These are phyloP conservation scores for Caracal caracal DNA, from an alignment of 2,113 vertebrate species.

Conservation along the genomic window DNA sequence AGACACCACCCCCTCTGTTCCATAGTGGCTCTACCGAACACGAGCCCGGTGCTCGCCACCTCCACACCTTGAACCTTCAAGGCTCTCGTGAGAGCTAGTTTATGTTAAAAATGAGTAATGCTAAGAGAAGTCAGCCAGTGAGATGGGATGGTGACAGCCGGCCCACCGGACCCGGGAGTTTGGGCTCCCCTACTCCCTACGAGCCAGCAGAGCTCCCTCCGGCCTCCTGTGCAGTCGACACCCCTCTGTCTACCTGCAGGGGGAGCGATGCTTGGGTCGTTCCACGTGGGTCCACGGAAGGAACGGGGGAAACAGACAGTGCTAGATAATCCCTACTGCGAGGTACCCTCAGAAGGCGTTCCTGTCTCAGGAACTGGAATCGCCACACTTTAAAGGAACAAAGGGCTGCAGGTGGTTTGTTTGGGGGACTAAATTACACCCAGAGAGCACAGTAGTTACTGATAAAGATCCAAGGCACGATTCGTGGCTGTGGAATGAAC, in stretches of 20 bases:
- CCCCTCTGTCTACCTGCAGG: not conserved
- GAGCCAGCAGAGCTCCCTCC: not conserved
- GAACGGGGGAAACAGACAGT: rapidly evolving
- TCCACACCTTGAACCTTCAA: not conserved
- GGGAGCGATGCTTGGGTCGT: too few relatives aligned
- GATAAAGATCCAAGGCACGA: not conserved
- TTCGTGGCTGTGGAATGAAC: rapidly evolving
- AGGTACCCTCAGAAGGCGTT: rapidly evolving
- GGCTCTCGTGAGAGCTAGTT: rapidly evolving
- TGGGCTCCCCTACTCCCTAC: rapidly evolving
- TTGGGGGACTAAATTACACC: too few relatives aligned
- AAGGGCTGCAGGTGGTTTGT: not conserved
- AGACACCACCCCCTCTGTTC: too few relatives aligned
- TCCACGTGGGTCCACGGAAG: rapidly evolving
- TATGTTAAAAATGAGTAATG: rapidly evolving
- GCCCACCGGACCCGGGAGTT: too few relatives aligned
- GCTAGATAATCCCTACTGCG: rapidly evolving
- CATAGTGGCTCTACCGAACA: rapidly evolving
- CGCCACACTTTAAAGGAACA: not conserved
- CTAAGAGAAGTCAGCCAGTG: not conserved
- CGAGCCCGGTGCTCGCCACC: rapidly evolving
- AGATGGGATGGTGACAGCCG: rapidly evolving
- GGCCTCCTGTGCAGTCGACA: not conserved
- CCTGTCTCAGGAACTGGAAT: not conserved
- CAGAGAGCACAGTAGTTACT: not conserved